Percentiles rank a stretch among this genome's conserved stretches.
These are phyloP conservation scores for Nudaria mundana DNA, from an alignment of 2,888 invertebrate species.

Conservation along the genomic window DNA sequence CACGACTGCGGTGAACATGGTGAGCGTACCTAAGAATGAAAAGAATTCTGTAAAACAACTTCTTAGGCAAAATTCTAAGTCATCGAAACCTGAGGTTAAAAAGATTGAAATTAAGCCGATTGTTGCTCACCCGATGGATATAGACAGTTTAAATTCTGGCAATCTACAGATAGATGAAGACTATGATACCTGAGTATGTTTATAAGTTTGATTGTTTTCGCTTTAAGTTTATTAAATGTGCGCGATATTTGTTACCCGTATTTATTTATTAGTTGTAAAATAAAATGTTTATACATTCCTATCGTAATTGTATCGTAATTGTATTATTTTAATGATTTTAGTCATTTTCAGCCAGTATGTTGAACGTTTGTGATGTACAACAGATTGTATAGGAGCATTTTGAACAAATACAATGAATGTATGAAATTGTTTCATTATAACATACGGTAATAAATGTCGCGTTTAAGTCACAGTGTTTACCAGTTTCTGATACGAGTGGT, in stretches of 20 bases:
- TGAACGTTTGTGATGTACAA: slow-evolving; percentile 18
- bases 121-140: slow-evolving; percentile 43
- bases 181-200: slow-evolving; percentile 74
- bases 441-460: slow-evolving; percentile 43
- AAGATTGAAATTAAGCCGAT: slow-evolving; percentile 46
- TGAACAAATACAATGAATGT: slow-evolving; percentile 17
- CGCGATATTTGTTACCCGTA: slow-evolving; percentile 42
- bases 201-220: slow-evolving; percentile 47
- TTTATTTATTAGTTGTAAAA: slow-evolving; percentile 16
- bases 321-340: slow-evolving; percentile 5
- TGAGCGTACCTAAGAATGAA: slow-evolving; percentile 43
- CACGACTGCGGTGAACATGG: slow-evolving; percentile 41
- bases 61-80: slow-evolving; percentile 58
- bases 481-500: slow-evolving; percentile 49
- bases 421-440: slow-evolving; percentile 14
- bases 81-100: slow-evolving; percentile 47
- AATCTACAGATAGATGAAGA: slow-evolving; percentile 76
- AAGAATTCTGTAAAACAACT: slow-evolving; percentile 36
- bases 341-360: slow-evolving; percentile 19
- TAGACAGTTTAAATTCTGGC: slow-evolving; percentile 65
- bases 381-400: slow-evolving; percentile 9
- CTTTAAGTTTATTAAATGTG: slow-evolving; percentile 34
- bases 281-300: slow-evolving; percentile 23
- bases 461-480: slow-evolving; percentile 53
- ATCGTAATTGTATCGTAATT: slow-evolving; percentile 17